A percentile compares a stretch with the other conserved stretches of the same genome.
phyloP scores from a whole-genome alignment of 2,113 vertebrate species.

The Chroicocephalus ridibundus region DNA sequence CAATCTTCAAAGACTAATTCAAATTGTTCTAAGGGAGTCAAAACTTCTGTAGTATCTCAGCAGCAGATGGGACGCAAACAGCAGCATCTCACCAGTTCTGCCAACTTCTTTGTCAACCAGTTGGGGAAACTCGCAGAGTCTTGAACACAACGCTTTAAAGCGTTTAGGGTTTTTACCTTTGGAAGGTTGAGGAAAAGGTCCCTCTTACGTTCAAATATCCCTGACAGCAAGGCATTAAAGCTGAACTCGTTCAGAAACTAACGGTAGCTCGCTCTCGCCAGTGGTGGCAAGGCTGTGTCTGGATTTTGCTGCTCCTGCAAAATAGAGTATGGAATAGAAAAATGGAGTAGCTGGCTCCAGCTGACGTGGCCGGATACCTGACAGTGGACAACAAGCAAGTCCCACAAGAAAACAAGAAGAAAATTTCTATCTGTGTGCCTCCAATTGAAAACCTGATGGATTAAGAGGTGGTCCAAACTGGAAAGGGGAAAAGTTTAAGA shows the following conservation, averaged over 20 bases:
- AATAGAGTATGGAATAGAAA: too few species aligned
- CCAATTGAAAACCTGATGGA: not conserved
- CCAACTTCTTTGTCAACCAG: not conserved
- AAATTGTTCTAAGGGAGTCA: not conserved
- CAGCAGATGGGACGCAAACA: not conserved
- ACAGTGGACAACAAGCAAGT: not conserved
- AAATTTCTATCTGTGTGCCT: not conserved
- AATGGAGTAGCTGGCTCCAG: not conserved
- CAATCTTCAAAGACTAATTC: not conserved
- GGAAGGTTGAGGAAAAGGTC: not conserved
- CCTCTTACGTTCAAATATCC: not conserved
- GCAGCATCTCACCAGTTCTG: not conserved
- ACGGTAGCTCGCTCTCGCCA: not conserved
- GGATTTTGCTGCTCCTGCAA: not conserved
- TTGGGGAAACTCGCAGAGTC: not conserved
- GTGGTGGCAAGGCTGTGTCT: not conserved
- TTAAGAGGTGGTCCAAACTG: not conserved
- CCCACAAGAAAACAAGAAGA: not conserved
- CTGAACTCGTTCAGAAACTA: not conserved
- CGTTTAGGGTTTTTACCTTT: not conserved
- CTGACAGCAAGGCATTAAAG: not conserved
- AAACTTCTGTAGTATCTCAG: not conserved
- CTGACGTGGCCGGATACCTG: not conserved
- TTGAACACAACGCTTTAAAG: not conserved
- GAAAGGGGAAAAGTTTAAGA: not conserved